phyloP scores from a whole-genome alignment of 2,797 vertebrate species.

The Tokudaia tokunoshimensis region DNA sequence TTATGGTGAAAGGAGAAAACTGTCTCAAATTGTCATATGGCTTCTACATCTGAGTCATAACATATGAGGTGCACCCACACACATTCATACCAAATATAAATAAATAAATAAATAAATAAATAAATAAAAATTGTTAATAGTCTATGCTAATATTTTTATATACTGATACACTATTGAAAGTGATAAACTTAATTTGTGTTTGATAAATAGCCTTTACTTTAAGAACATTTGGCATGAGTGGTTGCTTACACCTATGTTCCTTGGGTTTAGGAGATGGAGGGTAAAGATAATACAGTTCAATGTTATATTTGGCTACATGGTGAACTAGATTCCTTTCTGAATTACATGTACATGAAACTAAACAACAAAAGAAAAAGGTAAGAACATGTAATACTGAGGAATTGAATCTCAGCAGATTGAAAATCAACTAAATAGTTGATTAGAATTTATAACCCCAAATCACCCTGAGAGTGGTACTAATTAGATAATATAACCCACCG shows the following conservation, averaged over 20 bases:
- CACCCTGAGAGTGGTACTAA: not conserved
- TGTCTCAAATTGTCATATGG: not conserved
- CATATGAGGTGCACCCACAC: not conserved
- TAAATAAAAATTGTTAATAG: not conserved
- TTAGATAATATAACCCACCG: not conserved
- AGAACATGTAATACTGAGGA: not conserved
- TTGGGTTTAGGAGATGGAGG: not conserved
- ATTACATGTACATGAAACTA: not conserved
- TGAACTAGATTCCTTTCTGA: not conserved
- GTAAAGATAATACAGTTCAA: not conserved
- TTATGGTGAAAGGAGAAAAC: not conserved
- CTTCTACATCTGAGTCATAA: not conserved
- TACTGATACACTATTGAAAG: not conserved
- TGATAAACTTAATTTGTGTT: not conserved
- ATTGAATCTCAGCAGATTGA: not conserved
- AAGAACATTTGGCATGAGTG: not conserved
- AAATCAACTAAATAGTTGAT: not conserved
- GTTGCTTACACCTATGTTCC: not conserved
- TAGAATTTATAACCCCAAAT: conserved; percentile 25
- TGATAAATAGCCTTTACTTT: not conserved
- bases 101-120: not conserved
- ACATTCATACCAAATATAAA: not conserved
- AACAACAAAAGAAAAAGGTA: not conserved
- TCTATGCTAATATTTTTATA: not conserved
- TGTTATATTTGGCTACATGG: not conserved